Evolutionary conservation across 2,113 vertebrate species (phyloP), one percentile per base, ranked within the genome.

Genomic region (Sinocyclocheilus anophthalmus): DNA sequence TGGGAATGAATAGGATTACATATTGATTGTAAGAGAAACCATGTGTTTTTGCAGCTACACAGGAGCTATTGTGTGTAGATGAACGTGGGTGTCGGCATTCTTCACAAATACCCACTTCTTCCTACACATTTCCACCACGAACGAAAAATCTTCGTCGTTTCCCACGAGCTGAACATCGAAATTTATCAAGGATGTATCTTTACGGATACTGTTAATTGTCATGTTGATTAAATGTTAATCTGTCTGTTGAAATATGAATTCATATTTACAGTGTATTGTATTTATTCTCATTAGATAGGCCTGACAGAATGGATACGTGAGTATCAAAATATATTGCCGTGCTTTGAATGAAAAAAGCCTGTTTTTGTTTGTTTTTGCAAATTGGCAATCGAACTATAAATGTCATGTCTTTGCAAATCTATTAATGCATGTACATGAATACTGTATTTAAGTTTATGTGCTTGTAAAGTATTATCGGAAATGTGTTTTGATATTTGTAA

Each of bases 1-100:
- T 84, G 65, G 39, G 88, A 83, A 90, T 69, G 76, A 89, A 82
- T 89, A 85, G 84, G 86, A 63, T 70, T 76, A 87, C 87, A 81
- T 78, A 78, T 87, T 83, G 79, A 72, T 87, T 84, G 82, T 85
- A 83, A 76, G 80, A 84, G 90, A 88, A 91, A 89, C 90, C 77
- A 81, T 92, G 90, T 57, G 88, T 85, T 92, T 91, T 84, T 86
- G 88, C 90, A 88, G 87, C 92, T 85, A 89, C 85, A 87, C 87
- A 89, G 89, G 91, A 93, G 91, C 95, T 96, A 83, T 97, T 98
- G 96, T 97, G 93, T 93, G 93, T 88, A 92, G 93, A 94, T 94
- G 95, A 95, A 95, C 94, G 98, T 98, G 97, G 97, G 97, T 96
- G 97, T 96, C 93, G 93, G 95, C 93, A 94, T 96, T 97, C 93